These are phyloP conservation scores for Ctenosaura bakeri DNA, from an alignment of 2,797 vertebrate genomes.

Conservation along the genomic window DNA sequence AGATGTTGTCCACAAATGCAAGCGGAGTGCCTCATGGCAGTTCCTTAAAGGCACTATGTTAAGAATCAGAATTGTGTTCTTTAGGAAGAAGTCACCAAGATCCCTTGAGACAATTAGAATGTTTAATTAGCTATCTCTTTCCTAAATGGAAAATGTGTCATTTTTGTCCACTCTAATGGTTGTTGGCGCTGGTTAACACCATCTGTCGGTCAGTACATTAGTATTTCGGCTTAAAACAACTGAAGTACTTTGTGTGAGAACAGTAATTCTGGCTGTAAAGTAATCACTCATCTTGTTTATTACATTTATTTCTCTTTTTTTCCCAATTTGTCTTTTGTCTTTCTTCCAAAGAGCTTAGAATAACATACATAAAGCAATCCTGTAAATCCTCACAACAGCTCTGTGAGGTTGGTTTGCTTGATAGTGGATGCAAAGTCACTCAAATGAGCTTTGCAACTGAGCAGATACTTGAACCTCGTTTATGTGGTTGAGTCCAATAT, in stretches of 20 bases:
- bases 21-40: not conserved
- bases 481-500: too few species aligned
- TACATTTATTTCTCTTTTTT: not conserved
- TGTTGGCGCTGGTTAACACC: not conserved
- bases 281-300: not conserved
- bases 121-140: not conserved
- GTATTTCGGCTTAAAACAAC: not conserved
- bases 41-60: slow-evolving; percentile 21
- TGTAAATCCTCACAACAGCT: too few species aligned
- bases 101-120: not conserved
- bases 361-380: not conserved
- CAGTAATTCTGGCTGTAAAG: not conserved
- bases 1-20: slow-evolving; percentile 43
- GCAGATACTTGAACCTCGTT: too few species aligned
- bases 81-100: slow-evolving; percentile 17
- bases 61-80: not conserved
- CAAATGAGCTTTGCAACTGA: too few species aligned
- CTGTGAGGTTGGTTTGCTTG: not conserved
- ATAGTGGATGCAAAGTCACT: not conserved
- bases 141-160: fast-evolving
- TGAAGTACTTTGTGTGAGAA: slow-evolving; percentile 26
- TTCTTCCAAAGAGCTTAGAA: not conserved
- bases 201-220: slow-evolving; percentile 11
- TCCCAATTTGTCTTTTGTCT: not conserved
- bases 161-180: not conserved